phyloP scores from a whole-genome alignment of 2,888 invertebrate species.

The Acrobasis repandana region DNA sequence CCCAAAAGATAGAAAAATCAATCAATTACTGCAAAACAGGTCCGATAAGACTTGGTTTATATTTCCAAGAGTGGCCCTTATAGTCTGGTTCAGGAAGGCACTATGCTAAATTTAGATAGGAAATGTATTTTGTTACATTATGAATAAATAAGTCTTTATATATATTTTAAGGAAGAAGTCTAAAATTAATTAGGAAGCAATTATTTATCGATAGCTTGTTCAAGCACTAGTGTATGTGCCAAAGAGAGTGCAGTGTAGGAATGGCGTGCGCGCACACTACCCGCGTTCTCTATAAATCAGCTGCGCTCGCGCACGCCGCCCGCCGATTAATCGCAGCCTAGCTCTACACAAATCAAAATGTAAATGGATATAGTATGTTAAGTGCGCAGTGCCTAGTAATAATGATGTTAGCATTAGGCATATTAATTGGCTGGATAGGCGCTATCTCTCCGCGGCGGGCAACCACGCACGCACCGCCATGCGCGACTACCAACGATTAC shows the following conservation, averaged over 20 bases:
- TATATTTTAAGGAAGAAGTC: neutral
- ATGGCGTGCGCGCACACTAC: slow-evolving; percentile 40
- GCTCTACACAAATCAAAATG: slow-evolving; percentile 81
- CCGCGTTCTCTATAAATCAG: slow-evolving; percentile 67
- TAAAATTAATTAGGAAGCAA: slow-evolving; percentile 20
- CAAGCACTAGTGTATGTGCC: slow-evolving; percentile 27
- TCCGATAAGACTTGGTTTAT: slow-evolving; percentile 35
- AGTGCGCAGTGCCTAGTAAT: slow-evolving; percentile 79
- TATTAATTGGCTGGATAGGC: slow-evolving; percentile 79
- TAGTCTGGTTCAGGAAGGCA: too few relatives aligned
- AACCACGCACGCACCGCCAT: slow-evolving; percentile 47
- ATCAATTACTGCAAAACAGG: neutral
- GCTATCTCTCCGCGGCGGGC: slow-evolving; percentile 66
- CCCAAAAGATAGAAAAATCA: neutral
- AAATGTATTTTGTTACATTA: too few relatives aligned
- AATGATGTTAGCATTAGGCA: slow-evolving; percentile 83
- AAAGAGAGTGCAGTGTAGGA: slow-evolving; percentile 30
- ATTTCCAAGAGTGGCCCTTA: too few relatives aligned
- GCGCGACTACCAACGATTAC: slow-evolving; percentile 48
- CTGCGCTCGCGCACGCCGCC: slow-evolving; percentile 64
- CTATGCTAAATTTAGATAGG: too few relatives aligned
- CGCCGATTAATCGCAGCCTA: slow-evolving; percentile 77
- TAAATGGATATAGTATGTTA: slow-evolving; percentile 82
- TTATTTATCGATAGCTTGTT: slow-evolving; percentile 28
- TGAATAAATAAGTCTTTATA: too few relatives aligned